Conservation (phyloP, 2,888 invertebrate genomes). For the Proisotoma minuta region DNA sequence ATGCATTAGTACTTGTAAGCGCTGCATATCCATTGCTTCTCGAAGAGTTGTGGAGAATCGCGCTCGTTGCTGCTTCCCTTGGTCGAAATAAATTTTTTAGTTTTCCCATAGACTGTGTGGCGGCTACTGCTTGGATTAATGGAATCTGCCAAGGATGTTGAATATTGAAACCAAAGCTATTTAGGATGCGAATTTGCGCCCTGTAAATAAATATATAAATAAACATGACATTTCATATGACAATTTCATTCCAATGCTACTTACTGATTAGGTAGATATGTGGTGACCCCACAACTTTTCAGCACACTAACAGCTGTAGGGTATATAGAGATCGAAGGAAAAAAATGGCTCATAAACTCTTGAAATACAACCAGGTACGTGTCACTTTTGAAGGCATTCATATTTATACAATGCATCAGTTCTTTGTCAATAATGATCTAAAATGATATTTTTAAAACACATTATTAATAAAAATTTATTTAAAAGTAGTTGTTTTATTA, state of each 20-base stretch:
- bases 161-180: constrained; percentile 34
- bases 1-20: constrained; percentile 14
- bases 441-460: neutral
- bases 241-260: neutral
- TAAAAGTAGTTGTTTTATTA: neutral
- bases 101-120: constrained; percentile 17
- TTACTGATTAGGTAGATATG: constrained; percentile 41
- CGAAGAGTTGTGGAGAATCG: neutral
- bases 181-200: constrained; percentile 34
- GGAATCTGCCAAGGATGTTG: constrained; percentile 36
- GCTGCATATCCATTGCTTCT: constrained; percentile 1
- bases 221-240: neutral
- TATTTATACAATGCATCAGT: constrained; percentile 37
- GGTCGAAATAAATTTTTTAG: constrained; percentile 24
- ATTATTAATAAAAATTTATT: neutral
- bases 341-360: constrained; percentile 33
- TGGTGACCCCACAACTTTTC: constrained; percentile 26
- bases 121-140: constrained; percentile 25
- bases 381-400: constrained; percentile 25
- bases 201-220: constrained; percentile 20
- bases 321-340: constrained; percentile 33
- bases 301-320: constrained; percentile 35
- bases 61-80: constrained; percentile 8
- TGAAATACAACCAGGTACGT: constrained; percentile 32
- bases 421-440: constrained; percentile 37